These are phyloP conservation scores for Cryptotis parvus DNA, from an alignment of 2,113 vertebrate genomes.

Conservation along the genomic window DNA sequence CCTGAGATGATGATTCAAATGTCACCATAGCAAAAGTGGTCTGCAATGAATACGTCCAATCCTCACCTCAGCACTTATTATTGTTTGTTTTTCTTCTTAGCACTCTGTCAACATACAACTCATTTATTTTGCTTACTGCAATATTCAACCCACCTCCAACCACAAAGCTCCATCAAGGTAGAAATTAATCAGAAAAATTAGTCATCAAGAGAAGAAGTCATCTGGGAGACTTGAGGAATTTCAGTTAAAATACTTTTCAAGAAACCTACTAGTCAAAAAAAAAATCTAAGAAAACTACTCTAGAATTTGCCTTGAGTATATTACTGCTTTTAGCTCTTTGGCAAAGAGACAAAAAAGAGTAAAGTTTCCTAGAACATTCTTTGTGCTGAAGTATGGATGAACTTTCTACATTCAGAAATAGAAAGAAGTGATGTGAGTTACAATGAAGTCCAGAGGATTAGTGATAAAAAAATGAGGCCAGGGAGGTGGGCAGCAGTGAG, in stretches of 20 bases:
- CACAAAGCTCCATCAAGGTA: constrained; percentile 33
- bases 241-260: constrained; percentile 21
- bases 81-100: too few relatives aligned
- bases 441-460: constrained; percentile 6
- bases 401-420: constrained; percentile 32
- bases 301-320: neutral
- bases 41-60: neutral
- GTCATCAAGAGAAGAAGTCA: constrained; percentile 1
- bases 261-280: neutral
- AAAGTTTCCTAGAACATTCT: constrained; percentile 24
- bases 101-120: neutral
- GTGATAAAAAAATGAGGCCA: constrained; percentile 64
- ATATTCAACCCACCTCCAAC: neutral
- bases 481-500: constrained; percentile 13
- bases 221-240: neutral
- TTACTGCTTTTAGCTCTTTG: neutral
- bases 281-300: neutral
- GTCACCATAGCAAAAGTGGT: neutral
- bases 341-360: neutral
- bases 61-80: neutral
- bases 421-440: constrained; percentile 1
- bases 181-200: constrained; percentile 32
- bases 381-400: neutral
- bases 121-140: neutral
- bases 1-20: neutral